These are phyloP conservation scores for Diplogasteroides magnus DNA, from an alignment of 1,140 invertebrate species.

Conservation along the genomic window DNA sequence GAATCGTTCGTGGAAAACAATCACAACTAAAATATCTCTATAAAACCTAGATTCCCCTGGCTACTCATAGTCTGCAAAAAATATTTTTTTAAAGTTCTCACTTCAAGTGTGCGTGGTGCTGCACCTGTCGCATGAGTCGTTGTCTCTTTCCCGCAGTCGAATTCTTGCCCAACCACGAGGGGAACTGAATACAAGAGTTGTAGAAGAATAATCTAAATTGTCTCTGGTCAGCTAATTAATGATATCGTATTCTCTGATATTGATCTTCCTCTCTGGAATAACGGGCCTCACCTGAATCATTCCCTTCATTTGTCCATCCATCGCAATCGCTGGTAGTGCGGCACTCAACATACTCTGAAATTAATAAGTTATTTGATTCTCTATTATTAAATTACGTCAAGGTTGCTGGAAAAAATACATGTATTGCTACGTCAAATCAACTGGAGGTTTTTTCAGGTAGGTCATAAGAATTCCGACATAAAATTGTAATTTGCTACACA, in stretches of 20 bases:
- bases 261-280: no score
- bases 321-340: slow-evolving; percentile 77
- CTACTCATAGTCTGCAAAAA: neutral
- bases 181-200: no score
- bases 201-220: no score
- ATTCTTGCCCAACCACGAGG: slow-evolving; percentile 89
- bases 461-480: no score
- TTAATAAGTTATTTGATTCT: slow-evolving; percentile 2
- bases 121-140: slow-evolving; percentile 74
- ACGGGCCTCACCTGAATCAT: no score
- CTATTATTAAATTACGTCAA: no score
- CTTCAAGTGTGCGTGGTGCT: slow-evolving; percentile 73
- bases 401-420: no score
- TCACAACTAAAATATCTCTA: slow-evolving; percentile 21
- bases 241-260: no score
- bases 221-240: no score
- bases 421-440: no score
- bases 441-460: no score
- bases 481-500: neutral
- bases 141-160: slow-evolving; percentile 75
- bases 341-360: slow-evolving; percentile 77
- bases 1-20: no score
- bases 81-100: slow-evolving; percentile 58
- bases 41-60: neutral
- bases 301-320: slow-evolving; percentile 71